Evolutionary conservation across 30 jellyfish, hydroid and myxozoan species (phyloP), one percentile per base, ranked within the genome.

Genomic region (Aurelia sp.): DNA sequence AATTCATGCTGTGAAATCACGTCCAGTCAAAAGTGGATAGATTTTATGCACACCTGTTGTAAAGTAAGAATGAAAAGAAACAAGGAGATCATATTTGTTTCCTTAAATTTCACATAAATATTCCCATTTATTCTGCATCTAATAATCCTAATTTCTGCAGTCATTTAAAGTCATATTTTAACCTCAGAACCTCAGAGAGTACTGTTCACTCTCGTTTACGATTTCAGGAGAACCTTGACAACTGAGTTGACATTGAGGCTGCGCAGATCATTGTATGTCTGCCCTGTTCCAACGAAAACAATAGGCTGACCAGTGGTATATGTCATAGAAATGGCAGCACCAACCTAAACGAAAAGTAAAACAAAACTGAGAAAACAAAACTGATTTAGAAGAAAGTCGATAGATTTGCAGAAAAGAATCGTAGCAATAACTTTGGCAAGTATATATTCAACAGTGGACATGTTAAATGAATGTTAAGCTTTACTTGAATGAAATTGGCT

Each of bases 321-420:
- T 35, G 99, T 96, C 99, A 96, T 96, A 16, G 99, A 96, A 40
- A 96, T 96, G 4, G 99, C 97, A 8, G 99, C 99, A n/a, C 99
- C 99, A 76, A 96, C 99, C 99, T 94, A 70, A 20, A 58, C 44
- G 20, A 71, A 90, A n/a, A 70, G 63, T 13, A 51, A 31, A 69
- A 18, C 50, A 37, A 37, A 1, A 1, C 10, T 37, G 50, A 37
- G 50, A 37, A 37, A 37, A 37, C 10, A 37, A 37, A 37, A 37
- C 50, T 37, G 50, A 37, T 7, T 37, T 37, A 5, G 50, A 37
- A 37, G 50, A 37, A 37, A 37, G 10, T 37, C 50, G 4, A 37
- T 37, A 4, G 50, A 7, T 37, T 37, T 37, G 50, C 50, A 7
- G 47, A 35, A 35, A 35, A 35, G 5, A 4, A 6, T 35, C 3